A percentile compares a stretch with the other conserved stretches of the same genome.
These are phyloP conservation scores for Gasteruption jaculator DNA, from an alignment of 2,888 invertebrate species.

Conservation along the genomic window DNA sequence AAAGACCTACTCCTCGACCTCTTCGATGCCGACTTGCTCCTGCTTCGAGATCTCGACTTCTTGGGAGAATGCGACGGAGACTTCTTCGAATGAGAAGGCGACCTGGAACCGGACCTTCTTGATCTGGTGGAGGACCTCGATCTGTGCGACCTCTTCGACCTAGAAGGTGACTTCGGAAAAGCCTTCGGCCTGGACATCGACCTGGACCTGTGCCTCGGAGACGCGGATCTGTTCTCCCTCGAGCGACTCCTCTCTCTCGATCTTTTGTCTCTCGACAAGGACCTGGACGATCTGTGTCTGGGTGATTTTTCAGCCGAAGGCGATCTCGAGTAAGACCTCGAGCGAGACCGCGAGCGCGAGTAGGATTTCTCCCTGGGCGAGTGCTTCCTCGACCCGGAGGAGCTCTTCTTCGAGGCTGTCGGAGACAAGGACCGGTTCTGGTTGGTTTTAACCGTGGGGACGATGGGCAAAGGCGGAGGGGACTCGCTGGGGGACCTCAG, in stretches of 20 bases:
- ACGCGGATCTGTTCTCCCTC: slow-evolving; percentile 38
- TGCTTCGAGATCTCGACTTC: slow-evolving; percentile 32
- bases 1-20: slow-evolving; percentile 37
- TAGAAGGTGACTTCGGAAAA: slow-evolving; percentile 22
- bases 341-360: slow-evolving; percentile 31
- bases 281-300: too few species aligned
- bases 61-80: slow-evolving; percentile 33
- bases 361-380: slow-evolving; percentile 33
- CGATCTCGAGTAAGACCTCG: slow-evolving; percentile 38
- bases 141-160: slow-evolving; percentile 25
- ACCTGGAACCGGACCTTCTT: slow-evolving; percentile 31
- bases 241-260: slow-evolving; percentile 25
- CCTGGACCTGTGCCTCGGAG: slow-evolving; percentile 26
- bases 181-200: slow-evolving; percentile 25
- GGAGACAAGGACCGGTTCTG: slow-evolving; percentile 23
- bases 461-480: slow-evolving; percentile 26
- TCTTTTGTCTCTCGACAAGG: slow-evolving; percentile 22
- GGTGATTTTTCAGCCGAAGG: too few species aligned
- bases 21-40: slow-evolving; percentile 39
- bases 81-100: slow-evolving; percentile 31
- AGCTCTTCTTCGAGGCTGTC: slow-evolving; percentile 25
- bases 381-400: slow-evolving; percentile 25
- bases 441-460: slow-evolving; percentile 9
- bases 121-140: slow-evolving; percentile 39
- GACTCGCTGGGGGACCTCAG: slow-evolving; percentile 35